Conservation (phyloP, 2,888 invertebrate genomes). For the Crocallis elinguaria region DNA sequence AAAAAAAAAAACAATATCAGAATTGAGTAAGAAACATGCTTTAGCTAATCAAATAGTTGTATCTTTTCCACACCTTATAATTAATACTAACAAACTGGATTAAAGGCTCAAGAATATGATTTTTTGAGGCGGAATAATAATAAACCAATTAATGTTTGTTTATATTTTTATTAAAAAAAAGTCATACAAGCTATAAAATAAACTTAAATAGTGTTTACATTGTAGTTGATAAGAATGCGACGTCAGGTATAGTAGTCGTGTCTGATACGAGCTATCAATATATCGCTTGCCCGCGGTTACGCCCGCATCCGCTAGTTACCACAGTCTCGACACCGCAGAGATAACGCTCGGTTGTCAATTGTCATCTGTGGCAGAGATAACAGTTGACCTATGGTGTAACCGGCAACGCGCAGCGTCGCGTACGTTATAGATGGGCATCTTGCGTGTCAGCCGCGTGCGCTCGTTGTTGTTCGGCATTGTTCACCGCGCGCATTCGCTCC, state of each 20-base stretch:
- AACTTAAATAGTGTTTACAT: neutral
- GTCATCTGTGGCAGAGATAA: constrained; percentile 26
- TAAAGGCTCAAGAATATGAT: too few species aligned
- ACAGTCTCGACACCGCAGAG: constrained; percentile 25
- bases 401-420: constrained; percentile 32
- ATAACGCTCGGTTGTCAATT: constrained; percentile 43
- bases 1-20: too few species aligned
- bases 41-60: too few species aligned
- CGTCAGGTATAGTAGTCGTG: constrained; percentile 58
- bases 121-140: too few species aligned
- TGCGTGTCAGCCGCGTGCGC: constrained; percentile 43
- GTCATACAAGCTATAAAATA: neutral
- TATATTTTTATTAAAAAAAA: neutral
- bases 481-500: constrained; percentile 68
- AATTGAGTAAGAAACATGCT: too few species aligned
- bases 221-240: constrained; percentile 55
- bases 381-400: constrained; percentile 43
- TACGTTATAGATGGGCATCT: constrained; percentile 53
- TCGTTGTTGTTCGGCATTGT: constrained; percentile 60
- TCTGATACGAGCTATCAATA: constrained; percentile 49
- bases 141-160: too few species aligned
- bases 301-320: constrained; percentile 47
- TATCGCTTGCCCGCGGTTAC: constrained; percentile 40
- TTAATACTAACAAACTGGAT: too few species aligned
- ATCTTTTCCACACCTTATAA: too few species aligned